Base-by-base conservation (phyloP, 2,797 vertebrate species). In the Acanthopagrus latus region DNA sequence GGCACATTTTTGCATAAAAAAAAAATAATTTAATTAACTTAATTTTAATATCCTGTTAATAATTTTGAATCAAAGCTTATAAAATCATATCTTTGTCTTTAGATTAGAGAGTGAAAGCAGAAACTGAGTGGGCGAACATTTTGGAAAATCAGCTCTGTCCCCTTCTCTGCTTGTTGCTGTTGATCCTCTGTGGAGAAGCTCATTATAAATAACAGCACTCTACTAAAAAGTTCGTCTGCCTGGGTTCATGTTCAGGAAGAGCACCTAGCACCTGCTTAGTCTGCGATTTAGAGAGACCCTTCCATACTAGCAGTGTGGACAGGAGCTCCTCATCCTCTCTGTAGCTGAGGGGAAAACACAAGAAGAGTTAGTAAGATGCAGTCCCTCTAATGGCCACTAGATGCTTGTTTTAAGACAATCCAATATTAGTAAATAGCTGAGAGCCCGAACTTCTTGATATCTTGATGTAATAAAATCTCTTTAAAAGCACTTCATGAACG, bases 231-330 rank as follows among this genome's bases (percentile, higher is more conserved):
- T 3, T 38, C 38, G 33, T 9, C 7, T 38, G 3, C 12, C 7
- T 29, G 60, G 52, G 44, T 38, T 38, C 8, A 3, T 17, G 2
- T 0, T 2, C 64, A 0, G 55, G 54, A 2, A 86, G 17, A 27
- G 70, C 68, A 1, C 84, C 59, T 74, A 93, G 64, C 48, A 95
- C 79, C 68, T 93, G 57, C 1, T 0, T 71, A 2, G 89, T 50
- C 29, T 88, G 0, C 0, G 1, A 0, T 5, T 16, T 9, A 5
- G 89, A 77, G 6, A 92, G 74, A n/a, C 67, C 86, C 17, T 74
- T 92, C 93, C 93, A 95, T 10, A 3, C 44, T 71, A 95, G 82
- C 71, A 95, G 74, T 2, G 4, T 11, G 0, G 59, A 47, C 14
- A 94, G 72, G 1, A 88, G 78, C 47, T 82, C 8, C 55, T 55